Base-by-base conservation (phyloP, 2,888 invertebrate species). In the Trilocha varians region DNA sequence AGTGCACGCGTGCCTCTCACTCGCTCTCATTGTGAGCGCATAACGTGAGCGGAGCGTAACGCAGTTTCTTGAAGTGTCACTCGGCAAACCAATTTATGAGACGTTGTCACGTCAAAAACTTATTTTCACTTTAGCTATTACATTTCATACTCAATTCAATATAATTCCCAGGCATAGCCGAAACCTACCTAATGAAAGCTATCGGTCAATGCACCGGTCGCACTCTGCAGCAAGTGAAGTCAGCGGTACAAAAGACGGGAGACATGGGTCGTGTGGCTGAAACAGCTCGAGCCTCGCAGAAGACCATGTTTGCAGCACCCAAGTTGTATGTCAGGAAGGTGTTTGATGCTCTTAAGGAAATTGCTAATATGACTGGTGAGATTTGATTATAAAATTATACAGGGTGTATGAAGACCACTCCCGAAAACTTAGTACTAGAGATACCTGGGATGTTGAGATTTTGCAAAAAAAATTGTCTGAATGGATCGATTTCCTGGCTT, bases 221-320 rank as follows among this genome's bases (percentile, higher is more conserved):
- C 46, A 90, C 93, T 34, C 69, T 96, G 51, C 91, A 92, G 38
- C 94, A 96, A 72, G 91, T 98, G 41, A 94, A 93, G 73, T 78
- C 89, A 0, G 77, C 70, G n/a, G 85, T 87, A 41, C 72, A 68
- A 5, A 64, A 55, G 16, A 88, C 89, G 39, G 98, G 99, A 0
- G 99, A 99, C 84, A 86, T 99, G 43, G 99, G 98, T 4, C 80
- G 92, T 14, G 95, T 96, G 6, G 98, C 98, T 0, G 95, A 97
- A 83, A 91, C 90, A 59, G 94, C 94, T 33, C 89, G 93, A 40
- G 89, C 90, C 39, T 91, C 92, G 55, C 99, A 99, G 79, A 88
- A 92, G 53, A 95, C 94, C 75, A 93, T 99, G 90, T 93, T 94
- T 73, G 89, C 91, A 48, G 95, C 97, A 3, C 90, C 94, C 5